Base-by-base conservation (phyloP, 2,888 invertebrate species). In the Gnatocerus cornutus region DNA sequence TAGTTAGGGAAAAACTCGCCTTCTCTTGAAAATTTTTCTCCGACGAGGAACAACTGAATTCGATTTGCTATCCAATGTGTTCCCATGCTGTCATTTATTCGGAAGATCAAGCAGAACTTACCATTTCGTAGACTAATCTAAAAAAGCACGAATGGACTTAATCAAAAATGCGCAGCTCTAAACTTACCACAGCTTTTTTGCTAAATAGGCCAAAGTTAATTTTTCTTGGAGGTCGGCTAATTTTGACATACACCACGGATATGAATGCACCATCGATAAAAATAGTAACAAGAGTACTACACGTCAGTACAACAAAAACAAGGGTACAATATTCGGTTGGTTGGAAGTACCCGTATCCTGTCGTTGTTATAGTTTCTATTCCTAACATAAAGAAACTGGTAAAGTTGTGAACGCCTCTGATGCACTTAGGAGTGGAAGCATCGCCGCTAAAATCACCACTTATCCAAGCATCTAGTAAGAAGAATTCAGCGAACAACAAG, bases 71-170 rank as follows among this genome's bases (percentile, higher is more conserved):
- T 75, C 68, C 75, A 73, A 52, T 79, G 78, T 58, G 70, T 73
- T 77, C 90, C 87, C 48, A 92, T 85, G 71, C 92, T 88, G 82
- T 95, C 95, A 81, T 93, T 94, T 0, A 95, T 90, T 0, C 95
- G 86, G 81, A 94, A 92, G 81, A 93, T 89, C 7, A 95, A 86
- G 75, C 92, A 92, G 16, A 94, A 85, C 68, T 90, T 87, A 0
- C 92, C 92, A 48, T 77, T 74, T 4, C 77, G 48, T 13, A 77
- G 39, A 41, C 66, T 53, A 16, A 77, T 69, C 77, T 77, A 58
- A 33, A 71, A 72, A 50, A 48, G 56, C n/a, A n/a, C n/a, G n/a
- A n/a, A n/a, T n/a, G n/a, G n/a, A 30, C n/a, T n/a, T n/a, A n/a
- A n/a, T n/a, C n/a, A n/a, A n/a, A n/a, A n/a, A n/a, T n/a, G n/a